Percentiles rank a stretch among this genome's conserved stretches.
phyloP scores from a whole-genome alignment of 2,797 vertebrate species.

The Adelosebastes latens region DNA sequence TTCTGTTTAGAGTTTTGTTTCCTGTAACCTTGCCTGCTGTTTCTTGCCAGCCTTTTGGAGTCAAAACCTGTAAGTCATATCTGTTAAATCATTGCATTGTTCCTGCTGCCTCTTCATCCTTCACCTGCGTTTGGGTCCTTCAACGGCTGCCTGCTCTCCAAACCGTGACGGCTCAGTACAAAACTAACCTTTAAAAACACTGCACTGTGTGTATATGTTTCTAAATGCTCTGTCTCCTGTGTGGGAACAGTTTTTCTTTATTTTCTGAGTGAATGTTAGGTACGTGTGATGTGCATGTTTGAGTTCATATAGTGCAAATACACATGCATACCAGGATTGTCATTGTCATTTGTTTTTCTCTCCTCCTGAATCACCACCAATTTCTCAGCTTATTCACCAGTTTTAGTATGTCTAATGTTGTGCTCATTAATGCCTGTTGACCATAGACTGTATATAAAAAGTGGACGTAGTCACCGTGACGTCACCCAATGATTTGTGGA shows the following conservation, averaged over 20 bases:
- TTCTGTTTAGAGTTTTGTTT: not conserved
- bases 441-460: too few species aligned
- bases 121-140: not conserved
- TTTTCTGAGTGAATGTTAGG: not conserved
- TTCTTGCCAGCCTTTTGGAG: not conserved
- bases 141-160: not conserved
- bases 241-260: too few species aligned
- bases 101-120: not conserved
- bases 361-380: not conserved
- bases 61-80: not conserved
- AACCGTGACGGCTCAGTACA: not conserved
- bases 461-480: too few species aligned
- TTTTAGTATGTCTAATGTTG: not conserved
- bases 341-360: not conserved
- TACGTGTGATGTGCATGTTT: not conserved
- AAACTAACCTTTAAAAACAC: not conserved
- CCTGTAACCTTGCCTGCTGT: not conserved
- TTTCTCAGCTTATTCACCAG: not conserved
- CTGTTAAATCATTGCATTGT: not conserved
- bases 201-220: not conserved
- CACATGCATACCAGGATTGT: not conserved
- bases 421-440: not conserved
- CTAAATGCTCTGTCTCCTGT: not conserved
- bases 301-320: not conserved
- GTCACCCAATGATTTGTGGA: not conserved